These are phyloP conservation scores for Zygaena filipendulae DNA, from an alignment of 2,888 invertebrate genomes.

Conservation along the genomic window DNA sequence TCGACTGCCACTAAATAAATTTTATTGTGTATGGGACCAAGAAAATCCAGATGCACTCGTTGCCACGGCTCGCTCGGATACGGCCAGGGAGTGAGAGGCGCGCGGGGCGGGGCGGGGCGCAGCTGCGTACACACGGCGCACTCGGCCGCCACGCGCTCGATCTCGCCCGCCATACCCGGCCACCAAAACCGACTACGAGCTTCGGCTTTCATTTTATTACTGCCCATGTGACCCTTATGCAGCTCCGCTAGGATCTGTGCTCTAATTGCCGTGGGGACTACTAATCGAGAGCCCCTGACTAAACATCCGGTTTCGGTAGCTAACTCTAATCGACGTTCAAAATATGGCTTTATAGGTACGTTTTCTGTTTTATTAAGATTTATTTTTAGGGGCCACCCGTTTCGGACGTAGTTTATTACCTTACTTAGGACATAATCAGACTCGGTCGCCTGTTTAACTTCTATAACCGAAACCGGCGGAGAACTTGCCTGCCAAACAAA, in stretches of 20 bases:
- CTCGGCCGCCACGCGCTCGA: conserved; percentile 1
- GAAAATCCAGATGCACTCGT: conserved; percentile 7
- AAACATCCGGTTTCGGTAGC: conserved; percentile 4
- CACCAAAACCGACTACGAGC: conserved; percentile 3
- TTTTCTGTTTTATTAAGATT: conserved; percentile 4
- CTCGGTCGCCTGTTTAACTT: conserved; percentile 7
- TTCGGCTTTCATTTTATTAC: conserved; percentile 2
- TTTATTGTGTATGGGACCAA: conserved; percentile 5
- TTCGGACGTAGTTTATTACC: conserved; percentile 6
- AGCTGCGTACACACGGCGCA: conserved; percentile 1
- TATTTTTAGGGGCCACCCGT: conserved; percentile 18
- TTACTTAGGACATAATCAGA: conserved; percentile 2
- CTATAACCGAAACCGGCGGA: conserved; percentile 7
- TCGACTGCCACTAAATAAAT: conserved; percentile 7
- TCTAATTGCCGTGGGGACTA: conserved; percentile 1
- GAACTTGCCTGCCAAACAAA: conserved; percentile 10
- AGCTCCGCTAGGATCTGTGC: conserved; percentile 1
- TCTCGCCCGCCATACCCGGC: conserved; percentile 1
- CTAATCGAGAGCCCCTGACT: conserved; percentile 1
- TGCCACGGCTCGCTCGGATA: conserved; percentile 4
- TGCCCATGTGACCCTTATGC: conserved; percentile 2
- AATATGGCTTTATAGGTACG: background rate
- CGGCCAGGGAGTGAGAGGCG: conserved; percentile 5
- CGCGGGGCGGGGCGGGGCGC: conserved; percentile 4
- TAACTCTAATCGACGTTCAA: conserved; percentile 1